phyloP scores from a whole-genome alignment of 2,888 invertebrate species.

The Neria commutata region DNA sequence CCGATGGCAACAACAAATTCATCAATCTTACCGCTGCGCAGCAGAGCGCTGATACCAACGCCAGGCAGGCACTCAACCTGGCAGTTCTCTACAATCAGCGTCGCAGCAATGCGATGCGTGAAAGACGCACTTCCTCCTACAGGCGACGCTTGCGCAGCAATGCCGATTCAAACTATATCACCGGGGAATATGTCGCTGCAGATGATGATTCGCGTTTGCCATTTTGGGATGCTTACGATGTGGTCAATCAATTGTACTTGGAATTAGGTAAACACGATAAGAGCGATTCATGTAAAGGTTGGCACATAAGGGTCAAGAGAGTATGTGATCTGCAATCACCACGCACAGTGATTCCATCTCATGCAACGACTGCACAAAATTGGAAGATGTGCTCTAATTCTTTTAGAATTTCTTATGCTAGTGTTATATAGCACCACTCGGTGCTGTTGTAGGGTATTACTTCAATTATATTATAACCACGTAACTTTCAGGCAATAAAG shows the following conservation, averaged over 20 bases:
- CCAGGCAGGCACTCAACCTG: constrained; percentile 45
- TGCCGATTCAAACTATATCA: constrained; percentile 29
- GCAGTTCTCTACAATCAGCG: constrained; percentile 55
- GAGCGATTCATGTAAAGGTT: background rate
- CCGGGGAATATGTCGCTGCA: constrained; percentile 13
- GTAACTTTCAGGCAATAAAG: constrained; percentile 67
- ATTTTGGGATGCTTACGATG: constrained; percentile 90
- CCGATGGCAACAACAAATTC: constrained; percentile 14
- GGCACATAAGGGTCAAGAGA: background rate
- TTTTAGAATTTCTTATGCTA: no score
- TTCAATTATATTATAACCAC: no score
- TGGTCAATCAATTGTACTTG: constrained; percentile 87
- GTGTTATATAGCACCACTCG: no score
- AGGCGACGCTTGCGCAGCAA: constrained; percentile 45
- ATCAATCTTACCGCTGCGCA: constrained; percentile 21
- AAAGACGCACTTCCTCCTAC: constrained; percentile 44
- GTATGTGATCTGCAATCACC: no score
- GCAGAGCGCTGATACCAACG: constrained; percentile 26
- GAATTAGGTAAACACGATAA: constrained; percentile 69
- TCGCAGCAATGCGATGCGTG: constrained; percentile 51
- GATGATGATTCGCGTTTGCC: constrained; percentile 63
- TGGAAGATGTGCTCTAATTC: no score
- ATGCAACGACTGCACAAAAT: background rate
- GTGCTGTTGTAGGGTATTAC: no score
- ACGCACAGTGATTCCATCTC: no score